Base-by-base conservation (phyloP, 2,797 vertebrate species). In the Argyrosomus regius region DNA sequence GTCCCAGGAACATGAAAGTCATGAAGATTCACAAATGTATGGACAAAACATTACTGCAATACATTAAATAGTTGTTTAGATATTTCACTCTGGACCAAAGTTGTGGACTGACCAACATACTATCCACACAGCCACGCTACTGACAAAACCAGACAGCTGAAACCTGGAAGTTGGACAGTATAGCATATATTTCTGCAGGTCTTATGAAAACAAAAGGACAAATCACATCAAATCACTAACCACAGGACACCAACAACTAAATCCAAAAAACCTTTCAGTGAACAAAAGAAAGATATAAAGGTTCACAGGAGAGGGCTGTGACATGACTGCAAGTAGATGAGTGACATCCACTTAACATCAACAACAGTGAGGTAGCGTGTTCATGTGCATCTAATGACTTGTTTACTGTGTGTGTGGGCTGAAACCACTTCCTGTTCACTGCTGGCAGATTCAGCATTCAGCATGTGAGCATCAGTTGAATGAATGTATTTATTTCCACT, bases 341-440 rank as follows among this genome's bases (percentile, higher is more conserved):
- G n/a, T 8, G 10, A 14, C 18, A 13, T 56, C 5, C 18, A 5
- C 18, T 26, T 2, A 69, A 18, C 39, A 45, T 3, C 41, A 57
- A 18, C 26, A 52, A 41, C 35, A 63, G 18, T 61, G 31, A 71
- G 3, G 35, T 11, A 16, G 31, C 31, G 13, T 58, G 20, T 22
- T 18, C 16, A 35, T 11, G 31, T 31, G 24, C 18, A 35, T 1
- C 6, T 59, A 6, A 43, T 17, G 1, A 35, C 60, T 5, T 41
- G 12, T 66, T 61, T 31, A 66, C 13, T 46, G 35, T 41, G 22
- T 39, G 20, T 31, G 35, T 10, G 8, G n/a, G 6, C 0, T 54
- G 41, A 20, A 73, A 62, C 16, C 28, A 68, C 64, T 78, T 77
- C 77, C 62, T 72, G 58, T 57, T 22, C 17, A 45, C 72, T 65